These are phyloP conservation scores for Lamellibrachia columna DNA, from an alignment of 2,888 invertebrate genomes.

Conservation along the genomic window DNA sequence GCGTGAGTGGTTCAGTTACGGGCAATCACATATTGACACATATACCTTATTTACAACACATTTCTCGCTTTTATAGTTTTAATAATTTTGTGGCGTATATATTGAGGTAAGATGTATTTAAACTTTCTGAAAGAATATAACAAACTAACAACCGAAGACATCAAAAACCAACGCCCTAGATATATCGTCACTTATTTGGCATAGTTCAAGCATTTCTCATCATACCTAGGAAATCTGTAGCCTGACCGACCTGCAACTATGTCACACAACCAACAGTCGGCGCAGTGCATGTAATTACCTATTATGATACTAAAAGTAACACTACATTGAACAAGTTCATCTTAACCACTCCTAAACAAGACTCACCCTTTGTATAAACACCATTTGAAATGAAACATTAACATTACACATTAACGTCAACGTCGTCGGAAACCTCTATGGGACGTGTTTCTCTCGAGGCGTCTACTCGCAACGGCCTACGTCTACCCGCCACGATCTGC, in stretches of 20 bases:
- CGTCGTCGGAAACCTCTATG: neutral
- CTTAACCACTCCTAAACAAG: neutral
- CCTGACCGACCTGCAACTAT: neutral
- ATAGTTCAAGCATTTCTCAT: neutral
- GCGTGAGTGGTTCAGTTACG: neutral
- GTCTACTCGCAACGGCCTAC: neutral
- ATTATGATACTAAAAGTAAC: neutral
- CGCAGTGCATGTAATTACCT: neutral
- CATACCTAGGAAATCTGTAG: neutral
- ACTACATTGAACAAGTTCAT: neutral
- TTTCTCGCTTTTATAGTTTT: too few species aligned
- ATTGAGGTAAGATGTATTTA: too few species aligned
- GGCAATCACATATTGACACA: neutral
- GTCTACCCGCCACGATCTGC: neutral
- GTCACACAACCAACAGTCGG: neutral
- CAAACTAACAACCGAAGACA: too few species aligned
- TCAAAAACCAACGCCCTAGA: neutral
- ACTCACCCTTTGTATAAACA: neutral
- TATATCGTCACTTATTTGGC: neutral
- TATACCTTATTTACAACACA: neutral
- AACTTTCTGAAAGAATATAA: neutral
- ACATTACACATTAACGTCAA: neutral
- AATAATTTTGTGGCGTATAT: too few species aligned
- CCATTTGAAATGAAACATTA: neutral
- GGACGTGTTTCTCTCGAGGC: neutral